A percentile compares a stretch with the other conserved stretches of the same genome.
These are phyloP conservation scores for Tenualosa ilisha DNA, from an alignment of 2,797 vertebrate genomes.

Conservation along the genomic window DNA sequence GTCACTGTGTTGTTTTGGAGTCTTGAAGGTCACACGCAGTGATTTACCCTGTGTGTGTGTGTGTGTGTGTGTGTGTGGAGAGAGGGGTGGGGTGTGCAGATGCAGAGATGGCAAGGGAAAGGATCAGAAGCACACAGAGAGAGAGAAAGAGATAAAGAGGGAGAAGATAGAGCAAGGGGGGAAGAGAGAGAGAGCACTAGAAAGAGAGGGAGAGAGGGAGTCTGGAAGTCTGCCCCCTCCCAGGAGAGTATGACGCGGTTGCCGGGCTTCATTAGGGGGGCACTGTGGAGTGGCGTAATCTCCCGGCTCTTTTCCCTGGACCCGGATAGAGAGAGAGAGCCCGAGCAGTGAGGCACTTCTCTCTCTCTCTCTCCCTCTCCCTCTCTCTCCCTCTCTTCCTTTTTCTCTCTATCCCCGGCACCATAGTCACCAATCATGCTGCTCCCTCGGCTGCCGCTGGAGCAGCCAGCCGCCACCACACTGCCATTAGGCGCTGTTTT, in stretches of 20 bases:
- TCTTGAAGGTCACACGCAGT: conserved; percentile 9
- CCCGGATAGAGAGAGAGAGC: conserved; percentile 27
- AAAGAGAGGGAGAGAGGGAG: conserved; percentile 10
- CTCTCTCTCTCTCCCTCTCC: too few relatives aligned
- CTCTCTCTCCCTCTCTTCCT: not conserved
- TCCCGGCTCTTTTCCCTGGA: conserved; percentile 26
- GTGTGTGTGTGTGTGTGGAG: not conserved
- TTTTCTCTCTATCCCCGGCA: not conserved
- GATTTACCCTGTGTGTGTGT: not conserved
- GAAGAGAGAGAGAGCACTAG: not conserved
- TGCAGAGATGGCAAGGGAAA: conserved; percentile 11
- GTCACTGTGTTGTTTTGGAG: not conserved
- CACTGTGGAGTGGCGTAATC: conserved; percentile 34
- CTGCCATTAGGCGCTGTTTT: conserved; percentile 42
- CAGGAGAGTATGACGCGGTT: conserved; percentile 33
- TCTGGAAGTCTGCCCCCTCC: conserved; percentile 24
- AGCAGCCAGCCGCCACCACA: not conserved
- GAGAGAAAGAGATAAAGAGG: not conserved
- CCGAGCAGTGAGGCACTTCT: conserved; percentile 9
- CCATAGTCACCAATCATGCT: not conserved
- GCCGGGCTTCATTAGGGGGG: conserved; percentile 28
- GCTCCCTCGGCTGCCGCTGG: not conserved
- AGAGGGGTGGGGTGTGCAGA: not conserved
- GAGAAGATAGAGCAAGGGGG: not conserved
- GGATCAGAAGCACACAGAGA: not conserved